Base-by-base conservation (phyloP, 2,113 vertebrate genomes). In the Coreoperca whiteheadi region DNA sequence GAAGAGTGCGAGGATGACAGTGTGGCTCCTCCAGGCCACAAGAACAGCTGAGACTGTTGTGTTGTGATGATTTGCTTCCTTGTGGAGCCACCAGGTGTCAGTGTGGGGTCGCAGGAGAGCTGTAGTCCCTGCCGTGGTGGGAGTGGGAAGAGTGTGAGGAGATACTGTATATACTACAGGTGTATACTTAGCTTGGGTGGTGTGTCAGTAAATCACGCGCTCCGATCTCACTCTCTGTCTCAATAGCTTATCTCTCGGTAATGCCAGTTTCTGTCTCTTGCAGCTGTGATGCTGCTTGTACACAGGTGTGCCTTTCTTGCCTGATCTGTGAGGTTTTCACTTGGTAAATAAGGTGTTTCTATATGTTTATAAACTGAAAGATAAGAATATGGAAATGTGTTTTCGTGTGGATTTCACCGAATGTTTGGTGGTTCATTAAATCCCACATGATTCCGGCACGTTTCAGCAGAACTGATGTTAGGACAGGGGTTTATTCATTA, bases 71-170 rank as follows among this genome's bases (percentile, higher is more conserved):
- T 70, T 57, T 72, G 74, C 25, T 87, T 25, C 75, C 20, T 18
- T 1, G 1, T 10, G 16, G 11, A 61, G 70, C 93, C 95, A 93
- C 91, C 63, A 91, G 94, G 83, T 91, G 95, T 94, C 94, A 85
- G 90, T 94, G 91, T 90, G 65, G 88, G 48, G 66, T 84, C 6
- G 61, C 73, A 21, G 64, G 53, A 82, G 51, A 74, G 77, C 25
- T 53, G 6, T 6, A 14, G 7, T 37, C 30, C 50, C 56, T 65
- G 50, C 41, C 5, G 16, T 20, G 20, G 28, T 56, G 84, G 65
- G 87, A 80, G 78, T 74, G 77, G 51, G 77, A 50, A 41, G 34
- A 64, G 16, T 59, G 73, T 74, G 66, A 88, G 34, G 69, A 41
- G 18, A 34, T 34, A 34, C 32, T 43, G 57, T 32, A 20, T 37